These are phyloP conservation scores for Etheostoma cragini DNA, from an alignment of 2,113 vertebrate genomes.

Conservation along the genomic window DNA sequence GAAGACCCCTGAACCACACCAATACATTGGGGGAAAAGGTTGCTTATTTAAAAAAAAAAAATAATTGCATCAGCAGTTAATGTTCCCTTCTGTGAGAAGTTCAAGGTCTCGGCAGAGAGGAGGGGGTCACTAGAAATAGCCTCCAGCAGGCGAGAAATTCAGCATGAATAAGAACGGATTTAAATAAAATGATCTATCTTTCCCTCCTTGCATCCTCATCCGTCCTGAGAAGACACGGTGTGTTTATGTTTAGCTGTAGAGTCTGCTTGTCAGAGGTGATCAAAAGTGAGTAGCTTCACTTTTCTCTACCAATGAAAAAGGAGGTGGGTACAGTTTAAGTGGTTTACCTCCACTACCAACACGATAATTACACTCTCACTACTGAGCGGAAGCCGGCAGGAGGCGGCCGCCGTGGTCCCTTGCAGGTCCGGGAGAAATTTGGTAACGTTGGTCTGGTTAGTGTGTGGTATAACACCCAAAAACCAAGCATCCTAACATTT, in stretches of 20 bases:
- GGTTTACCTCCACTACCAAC: constrained; percentile 43
- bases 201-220: background rate
- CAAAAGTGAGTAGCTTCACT: constrained; percentile 7
- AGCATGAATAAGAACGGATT: background rate
- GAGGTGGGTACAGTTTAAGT: constrained; percentile 39
- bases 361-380: constrained; percentile 17
- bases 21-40: background rate
- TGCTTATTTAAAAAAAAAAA: background rate
- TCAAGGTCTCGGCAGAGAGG: background rate
- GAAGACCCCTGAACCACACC: too few species aligned
- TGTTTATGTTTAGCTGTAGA: constrained; percentile 21
- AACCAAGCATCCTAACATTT: background rate
- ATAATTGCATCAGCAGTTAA: too few species aligned
- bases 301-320: constrained; percentile 34
- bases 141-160: background rate
- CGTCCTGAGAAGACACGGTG: background rate
- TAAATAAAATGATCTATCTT: background rate
- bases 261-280: constrained; percentile 20
- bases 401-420: constrained; percentile 6
- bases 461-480: background rate
- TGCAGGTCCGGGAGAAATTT: too few species aligned
- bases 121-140: background rate
- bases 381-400: constrained; percentile 17
- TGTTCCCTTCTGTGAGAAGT: background rate
- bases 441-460: background rate